Evolutionary conservation across 2,113 vertebrate genomes (phyloP).

Genomic region (Daphoenositta chrysoptera): DNA sequence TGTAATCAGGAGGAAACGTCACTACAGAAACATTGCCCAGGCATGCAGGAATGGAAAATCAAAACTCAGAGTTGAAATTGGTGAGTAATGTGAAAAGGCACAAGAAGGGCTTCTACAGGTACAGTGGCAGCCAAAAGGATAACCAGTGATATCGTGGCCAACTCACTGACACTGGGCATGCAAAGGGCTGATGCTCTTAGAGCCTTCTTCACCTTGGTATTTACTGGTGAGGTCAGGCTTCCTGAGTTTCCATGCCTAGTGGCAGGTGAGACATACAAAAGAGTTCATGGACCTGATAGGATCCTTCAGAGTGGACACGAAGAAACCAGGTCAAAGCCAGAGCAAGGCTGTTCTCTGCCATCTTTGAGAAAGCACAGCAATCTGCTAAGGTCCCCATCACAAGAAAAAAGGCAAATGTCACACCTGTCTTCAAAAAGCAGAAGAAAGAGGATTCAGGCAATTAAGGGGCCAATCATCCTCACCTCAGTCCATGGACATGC

Average conservation of each 20-base stretch:
- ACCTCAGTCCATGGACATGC: not conserved
- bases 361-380: not conserved
- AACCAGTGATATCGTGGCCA: not conserved
- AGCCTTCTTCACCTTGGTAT: not conserved
- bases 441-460: not conserved
- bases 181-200: not conserved
- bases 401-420: not conserved
- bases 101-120: not conserved
- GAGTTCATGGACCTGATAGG: not conserved
- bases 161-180: not conserved
- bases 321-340: not conserved
- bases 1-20: slow-evolving; percentile 1
- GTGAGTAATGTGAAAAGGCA: not conserved
- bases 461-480: not conserved
- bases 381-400: not conserved
- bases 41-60: not conserved
- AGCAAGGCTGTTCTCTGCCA: not conserved
- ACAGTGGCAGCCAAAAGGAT: not conserved
- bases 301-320: not conserved
- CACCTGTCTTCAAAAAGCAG: not conserved
- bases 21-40: not conserved
- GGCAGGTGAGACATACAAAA: not conserved
- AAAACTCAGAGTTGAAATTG: not conserved
- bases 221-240: not conserved
- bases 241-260: not conserved